Evolutionary conservation across 2,888 invertebrate genomes (phyloP), one percentile per base, ranked within the genome.

Genomic region (Clivina fossor): DNA sequence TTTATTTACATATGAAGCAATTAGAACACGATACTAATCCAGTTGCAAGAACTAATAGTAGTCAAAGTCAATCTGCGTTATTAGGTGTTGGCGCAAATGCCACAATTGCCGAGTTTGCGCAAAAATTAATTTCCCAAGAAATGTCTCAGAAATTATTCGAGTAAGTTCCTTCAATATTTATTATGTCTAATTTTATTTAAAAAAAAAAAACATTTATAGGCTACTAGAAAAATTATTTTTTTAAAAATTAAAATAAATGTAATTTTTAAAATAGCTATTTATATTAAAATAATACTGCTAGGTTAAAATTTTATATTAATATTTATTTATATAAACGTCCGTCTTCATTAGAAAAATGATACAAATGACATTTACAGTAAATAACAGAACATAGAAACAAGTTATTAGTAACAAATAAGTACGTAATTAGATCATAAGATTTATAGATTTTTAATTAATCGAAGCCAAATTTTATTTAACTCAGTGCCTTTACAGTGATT

Each of bases 111-210:
- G 74, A 78, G 32, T 85, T 80, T 69, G 82, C 83, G 2, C 82
- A 80, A 64, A 76, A 83, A 43, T 72, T 88, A 22, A 77, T 90
- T 33, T 71, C 77, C 2, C 86, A 84, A 3, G 90, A 93, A 68
- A 79, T 94, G 65, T 81, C 88, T 13, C 90, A 90, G 71, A 87
- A 87, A 68, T 76, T 93, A 46, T 92, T 91, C 69, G 79, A 82
- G 90, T 90, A 70, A 77, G 81, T 74, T 56, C 51, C 58, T 49
- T n/a, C n/a, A n/a, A n/a, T n/a, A n/a, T n/a, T n/a, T 44, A 38
- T 24, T 49, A 68, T 69, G 49, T 61, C 8, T 8, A 7, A 7
- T 26, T 7, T 8, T 26, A 26, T 7, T 8, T 26, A 8, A 7
- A 26, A 7, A 7, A 8, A 7, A 26, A 26, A 7, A 7, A 26